A percentile compares a stretch with the other conserved stretches of the same genome.
These are phyloP conservation scores for Mycalesis mineus DNA, from an alignment of 2,888 invertebrate species.

Conservation along the genomic window DNA sequence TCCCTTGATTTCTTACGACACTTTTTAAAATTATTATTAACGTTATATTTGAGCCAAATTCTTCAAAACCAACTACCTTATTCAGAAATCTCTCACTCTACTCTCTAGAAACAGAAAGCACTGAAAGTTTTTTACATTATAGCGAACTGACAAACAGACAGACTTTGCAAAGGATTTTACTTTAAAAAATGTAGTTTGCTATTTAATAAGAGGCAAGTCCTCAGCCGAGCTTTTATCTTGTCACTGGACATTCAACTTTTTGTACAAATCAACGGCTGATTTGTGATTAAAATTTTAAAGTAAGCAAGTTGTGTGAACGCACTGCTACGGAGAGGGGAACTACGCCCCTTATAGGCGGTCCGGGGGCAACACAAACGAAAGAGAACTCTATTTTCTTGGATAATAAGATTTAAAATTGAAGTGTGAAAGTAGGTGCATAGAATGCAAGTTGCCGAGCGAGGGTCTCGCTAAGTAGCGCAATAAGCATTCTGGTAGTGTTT, in stretches of 20 bases:
- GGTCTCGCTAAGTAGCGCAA: slow-evolving; percentile 62
- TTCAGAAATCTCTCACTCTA: no score
- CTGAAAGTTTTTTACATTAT: no score
- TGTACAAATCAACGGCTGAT: slow-evolving; percentile 63
- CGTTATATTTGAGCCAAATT: no score
- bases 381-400: slow-evolving; percentile 30
- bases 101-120: no score
- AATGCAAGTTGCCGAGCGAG: slow-evolving; percentile 63
- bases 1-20: no score
- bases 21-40: no score
- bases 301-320: slow-evolving; percentile 55
- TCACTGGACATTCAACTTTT: slow-evolving; percentile 55
- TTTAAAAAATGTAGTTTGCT: no score
- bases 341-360: slow-evolving; percentile 75
- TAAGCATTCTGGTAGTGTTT: slow-evolving; percentile 56
- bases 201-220: slow-evolving; percentile 22
- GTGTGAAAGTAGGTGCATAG: slow-evolving; percentile 46
- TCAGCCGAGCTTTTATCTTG: slow-evolving; percentile 42
- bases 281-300: slow-evolving; percentile 76
- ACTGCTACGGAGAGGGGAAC: slow-evolving; percentile 56
- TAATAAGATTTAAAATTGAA: slow-evolving; percentile 32
- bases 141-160: no score
- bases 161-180: no score
- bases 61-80: no score
- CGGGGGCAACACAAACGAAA: slow-evolving; percentile 37